A percentile compares a stretch with the other conserved stretches of the same genome.
phyloP scores from a whole-genome alignment of 1,140 invertebrate genomes.

The Tetramorium alpestre region DNA sequence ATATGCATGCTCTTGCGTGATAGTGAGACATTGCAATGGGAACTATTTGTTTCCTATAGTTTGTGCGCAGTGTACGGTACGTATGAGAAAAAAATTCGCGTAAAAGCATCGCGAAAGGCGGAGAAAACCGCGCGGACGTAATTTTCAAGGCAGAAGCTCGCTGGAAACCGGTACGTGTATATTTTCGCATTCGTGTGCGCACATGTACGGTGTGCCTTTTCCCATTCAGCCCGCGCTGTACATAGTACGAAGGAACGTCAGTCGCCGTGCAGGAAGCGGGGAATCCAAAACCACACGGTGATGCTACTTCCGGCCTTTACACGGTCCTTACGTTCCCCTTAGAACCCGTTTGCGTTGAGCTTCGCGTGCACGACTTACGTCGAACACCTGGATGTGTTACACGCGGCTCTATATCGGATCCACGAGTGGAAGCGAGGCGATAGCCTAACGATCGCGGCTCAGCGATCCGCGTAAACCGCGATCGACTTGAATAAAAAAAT shows the following conservation, averaged over 20 bases:
- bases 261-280: constrained; percentile 14
- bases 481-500: constrained; percentile 15
- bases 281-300: constrained; percentile 54
- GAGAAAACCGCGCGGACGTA: constrained; percentile 30
- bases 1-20: constrained; percentile 16
- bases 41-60: constrained; percentile 34
- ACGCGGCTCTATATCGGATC: constrained; percentile 22
- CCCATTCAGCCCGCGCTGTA: background rate
- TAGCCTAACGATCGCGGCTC: background rate
- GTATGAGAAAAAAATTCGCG: constrained; percentile 33
- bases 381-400: constrained; percentile 24
- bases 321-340: constrained; percentile 29
- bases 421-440: constrained; percentile 17
- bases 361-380: constrained; percentile 25
- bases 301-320: constrained; percentile 46
- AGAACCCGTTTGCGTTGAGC: constrained; percentile 9
- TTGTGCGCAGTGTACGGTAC: background rate
- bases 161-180: constrained; percentile 18
- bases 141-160: constrained; percentile 27
- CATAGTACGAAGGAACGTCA: constrained; percentile 13
- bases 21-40: background rate
- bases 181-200: background rate
- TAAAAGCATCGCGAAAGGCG: background rate
- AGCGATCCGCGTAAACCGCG: constrained; percentile 22
- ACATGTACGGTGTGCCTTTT: background rate